A percentile compares a stretch with the other conserved stretches of the same genome.
Evolutionary conservation across 2,113 vertebrate genomes (phyloP).

Genomic region (Peucedramus taeniatus): DNA sequence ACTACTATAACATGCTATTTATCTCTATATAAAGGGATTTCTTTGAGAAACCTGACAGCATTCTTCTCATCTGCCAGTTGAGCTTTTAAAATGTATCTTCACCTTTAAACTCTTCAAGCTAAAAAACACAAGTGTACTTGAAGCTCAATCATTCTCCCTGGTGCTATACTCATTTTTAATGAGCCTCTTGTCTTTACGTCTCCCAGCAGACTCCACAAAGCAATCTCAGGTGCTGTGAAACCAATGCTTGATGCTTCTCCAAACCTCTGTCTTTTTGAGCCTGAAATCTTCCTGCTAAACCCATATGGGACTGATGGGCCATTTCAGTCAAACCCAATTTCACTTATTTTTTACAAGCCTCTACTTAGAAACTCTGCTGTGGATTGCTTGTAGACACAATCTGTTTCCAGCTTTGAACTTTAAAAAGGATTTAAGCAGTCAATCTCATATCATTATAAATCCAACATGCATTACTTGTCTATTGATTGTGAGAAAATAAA

Average conservation of each 20-base stretch:
- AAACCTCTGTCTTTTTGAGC: slow-evolving; percentile 66
- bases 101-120: slow-evolving; percentile 67
- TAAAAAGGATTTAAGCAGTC: slow-evolving; percentile 85
- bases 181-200: slow-evolving; percentile 71
- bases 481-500: slow-evolving; percentile 81
- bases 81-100: slow-evolving; percentile 69
- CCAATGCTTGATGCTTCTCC: slow-evolving; percentile 70
- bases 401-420: slow-evolving; percentile 82
- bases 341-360: slow-evolving; percentile 78
- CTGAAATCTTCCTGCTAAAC: slow-evolving; percentile 75
- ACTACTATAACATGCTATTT: neutral
- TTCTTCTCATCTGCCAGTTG: slow-evolving; percentile 67
- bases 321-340: slow-evolving; percentile 80
- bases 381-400: slow-evolving; percentile 77
- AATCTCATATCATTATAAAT: slow-evolving; percentile 89
- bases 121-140: slow-evolving; percentile 70
- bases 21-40: neutral
- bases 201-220: slow-evolving; percentile 74
- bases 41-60: slow-evolving; percentile 48
- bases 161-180: slow-evolving; percentile 77
- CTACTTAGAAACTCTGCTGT: slow-evolving; percentile 72
- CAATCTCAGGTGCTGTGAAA: slow-evolving; percentile 83
- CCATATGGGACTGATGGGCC: slow-evolving; percentile 73
- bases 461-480: slow-evolving; percentile 73
- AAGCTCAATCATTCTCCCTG: slow-evolving; percentile 70